Evolutionary conservation across 2,113 vertebrate genomes (phyloP).

Genomic region (Triplophysa rosa): DNA sequence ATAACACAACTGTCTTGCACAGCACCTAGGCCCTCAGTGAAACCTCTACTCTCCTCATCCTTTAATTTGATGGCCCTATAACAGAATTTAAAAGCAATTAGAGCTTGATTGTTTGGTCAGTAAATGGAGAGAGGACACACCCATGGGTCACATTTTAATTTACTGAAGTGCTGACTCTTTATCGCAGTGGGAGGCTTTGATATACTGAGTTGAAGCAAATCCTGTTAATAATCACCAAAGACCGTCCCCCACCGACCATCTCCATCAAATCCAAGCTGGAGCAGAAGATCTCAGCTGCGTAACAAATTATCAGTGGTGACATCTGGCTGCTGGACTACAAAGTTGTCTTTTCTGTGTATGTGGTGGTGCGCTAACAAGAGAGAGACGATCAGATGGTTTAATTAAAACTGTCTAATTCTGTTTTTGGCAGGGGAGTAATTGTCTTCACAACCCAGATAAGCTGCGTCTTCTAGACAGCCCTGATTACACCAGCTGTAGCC

Average conservation of each 20-base stretch:
- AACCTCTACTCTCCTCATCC: conserved; percentile 55
- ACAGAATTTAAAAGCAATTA: conserved; percentile 83
- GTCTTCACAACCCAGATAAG: conserved; percentile 69
- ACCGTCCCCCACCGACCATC: conserved; percentile 64
- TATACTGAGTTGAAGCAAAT: conserved; percentile 82
- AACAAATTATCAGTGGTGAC: conserved; percentile 76
- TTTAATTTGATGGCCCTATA: conserved; percentile 80
- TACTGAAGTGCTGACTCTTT: conserved; percentile 80
- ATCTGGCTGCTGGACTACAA: conserved; percentile 68
- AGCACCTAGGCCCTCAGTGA: conserved; percentile 58
- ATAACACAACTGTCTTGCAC: conserved; percentile 63
- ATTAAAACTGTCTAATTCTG: conserved; percentile 76
- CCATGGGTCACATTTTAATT: conserved; percentile 83
- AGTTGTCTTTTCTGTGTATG: conserved; percentile 51
- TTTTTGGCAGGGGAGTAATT: conserved; percentile 78
- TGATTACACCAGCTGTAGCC: background rate
- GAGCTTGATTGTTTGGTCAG: conserved; percentile 71
- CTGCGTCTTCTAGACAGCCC: conserved; percentile 41
- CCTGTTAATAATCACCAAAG: conserved; percentile 71
- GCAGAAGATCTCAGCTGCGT: conserved; percentile 67
- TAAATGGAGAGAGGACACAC: conserved; percentile 69
- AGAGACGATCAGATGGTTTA: conserved; percentile 69
- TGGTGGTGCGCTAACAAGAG: conserved; percentile 30
- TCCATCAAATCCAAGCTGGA: conserved; percentile 78
- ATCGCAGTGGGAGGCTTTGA: conserved; percentile 72